Percentiles rank a stretch among this genome's conserved stretches.
Conservation (phyloP, 2,888 invertebrate genomes). For the Eupithecia subfuscata region DNA sequence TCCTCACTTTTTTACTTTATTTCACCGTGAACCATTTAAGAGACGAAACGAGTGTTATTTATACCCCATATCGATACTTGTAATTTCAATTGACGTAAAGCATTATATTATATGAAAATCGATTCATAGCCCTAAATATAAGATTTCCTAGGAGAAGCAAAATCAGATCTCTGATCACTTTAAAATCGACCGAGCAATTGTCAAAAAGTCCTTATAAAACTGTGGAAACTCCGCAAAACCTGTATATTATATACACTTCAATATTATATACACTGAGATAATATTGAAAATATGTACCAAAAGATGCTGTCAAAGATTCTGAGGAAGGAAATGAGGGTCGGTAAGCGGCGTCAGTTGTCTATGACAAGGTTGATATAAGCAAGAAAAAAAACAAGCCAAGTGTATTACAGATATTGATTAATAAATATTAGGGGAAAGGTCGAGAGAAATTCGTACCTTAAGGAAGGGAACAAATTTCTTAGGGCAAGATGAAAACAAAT, state of each 20-base stretch:
- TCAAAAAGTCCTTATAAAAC: not conserved
- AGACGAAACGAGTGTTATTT: too few relatives aligned
- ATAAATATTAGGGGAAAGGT: constrained; percentile 19
- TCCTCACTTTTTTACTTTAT: not conserved
- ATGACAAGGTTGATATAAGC: constrained; percentile 14
- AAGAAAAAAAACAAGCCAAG: constrained; percentile 1
- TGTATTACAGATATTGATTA: constrained; percentile 7
- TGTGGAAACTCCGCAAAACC: not conserved
- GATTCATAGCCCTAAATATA: too few relatives aligned
- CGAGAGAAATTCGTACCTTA: not conserved
- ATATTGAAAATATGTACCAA: not conserved
- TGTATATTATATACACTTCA: too few relatives aligned
- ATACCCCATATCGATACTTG: too few relatives aligned
- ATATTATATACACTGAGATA: not conserved
- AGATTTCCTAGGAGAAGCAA: not conserved
- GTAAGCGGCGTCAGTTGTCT: constrained; percentile 5
- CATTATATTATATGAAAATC: too few relatives aligned
- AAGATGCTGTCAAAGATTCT: not conserved
- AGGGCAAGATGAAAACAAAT: not conserved
- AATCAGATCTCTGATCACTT: not conserved
- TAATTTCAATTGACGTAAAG: too few relatives aligned
- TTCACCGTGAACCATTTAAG: too few relatives aligned
- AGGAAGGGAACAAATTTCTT: not conserved
- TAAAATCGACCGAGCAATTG: not conserved
- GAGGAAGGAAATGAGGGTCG: not conserved